phyloP scores from a whole-genome alignment of 1,140 invertebrate species.

The Adelges cooleyi region DNA sequence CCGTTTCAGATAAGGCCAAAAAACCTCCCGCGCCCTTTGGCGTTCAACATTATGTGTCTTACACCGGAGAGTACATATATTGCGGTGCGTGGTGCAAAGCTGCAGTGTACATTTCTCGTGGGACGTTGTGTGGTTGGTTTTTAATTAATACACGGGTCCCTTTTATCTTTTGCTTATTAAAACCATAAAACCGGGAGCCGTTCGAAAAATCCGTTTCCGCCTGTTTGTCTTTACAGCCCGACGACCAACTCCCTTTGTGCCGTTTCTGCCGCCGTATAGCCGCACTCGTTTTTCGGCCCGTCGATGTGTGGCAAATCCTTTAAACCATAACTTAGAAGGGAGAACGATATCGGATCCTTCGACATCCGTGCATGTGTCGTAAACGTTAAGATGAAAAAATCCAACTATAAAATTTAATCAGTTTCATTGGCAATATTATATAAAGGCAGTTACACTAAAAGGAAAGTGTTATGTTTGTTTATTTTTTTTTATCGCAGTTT shows the following conservation, averaged over 20 bases:
- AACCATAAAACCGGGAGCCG: constrained; percentile 2
- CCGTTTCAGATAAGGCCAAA: not conserved
- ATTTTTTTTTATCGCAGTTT: too few relatives aligned
- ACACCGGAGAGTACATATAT: too few relatives aligned
- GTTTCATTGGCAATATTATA: too few relatives aligned
- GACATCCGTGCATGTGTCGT: too few relatives aligned
- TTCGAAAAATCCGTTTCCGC: constrained; percentile 11
- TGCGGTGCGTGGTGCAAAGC: too few relatives aligned
- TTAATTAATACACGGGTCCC: constrained; percentile 26
- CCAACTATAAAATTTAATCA: too few relatives aligned
- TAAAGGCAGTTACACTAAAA: too few relatives aligned
- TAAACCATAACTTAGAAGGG: too few relatives aligned
- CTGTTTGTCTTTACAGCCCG: constrained; percentile 3
- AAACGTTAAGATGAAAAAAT: too few relatives aligned
- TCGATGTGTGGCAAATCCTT: not conserved
- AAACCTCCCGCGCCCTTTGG: not conserved
- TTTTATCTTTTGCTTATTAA: constrained; percentile 27
- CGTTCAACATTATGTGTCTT: too few relatives aligned
- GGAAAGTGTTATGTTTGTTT: too few relatives aligned
- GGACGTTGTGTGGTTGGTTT: constrained; percentile 14
- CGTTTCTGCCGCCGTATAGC: not conserved
- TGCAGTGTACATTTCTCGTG: not conserved
- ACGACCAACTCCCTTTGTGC: not conserved
- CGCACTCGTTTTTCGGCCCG: not conserved
- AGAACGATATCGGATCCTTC: too few relatives aligned